phyloP scores from a whole-genome alignment of 2,113 vertebrate species.

The Sinocyclocheilus maitianheensis region DNA sequence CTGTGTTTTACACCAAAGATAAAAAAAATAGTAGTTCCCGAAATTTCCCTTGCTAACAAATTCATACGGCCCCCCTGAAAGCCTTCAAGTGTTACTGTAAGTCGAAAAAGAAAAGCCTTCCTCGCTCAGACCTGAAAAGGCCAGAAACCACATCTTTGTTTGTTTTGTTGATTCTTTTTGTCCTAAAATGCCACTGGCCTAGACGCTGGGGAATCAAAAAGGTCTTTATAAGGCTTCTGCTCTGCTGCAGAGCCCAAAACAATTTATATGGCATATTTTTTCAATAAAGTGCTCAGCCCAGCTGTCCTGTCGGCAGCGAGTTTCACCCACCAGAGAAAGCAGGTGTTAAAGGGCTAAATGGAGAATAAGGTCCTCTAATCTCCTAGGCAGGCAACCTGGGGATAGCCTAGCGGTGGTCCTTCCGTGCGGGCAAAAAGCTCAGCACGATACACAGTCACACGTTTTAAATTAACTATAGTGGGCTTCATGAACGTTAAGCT shows the following conservation, averaged over 20 bases:
- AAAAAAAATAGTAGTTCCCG: not conserved
- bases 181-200: slow-evolving; percentile 28
- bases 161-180: not conserved
- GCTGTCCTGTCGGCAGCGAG: slow-evolving; percentile 14
- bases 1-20: not conserved
- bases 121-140: slow-evolving; percentile 14
- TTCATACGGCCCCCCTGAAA: slow-evolving; percentile 32
- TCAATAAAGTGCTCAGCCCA: slow-evolving; percentile 42
- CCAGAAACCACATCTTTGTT: slow-evolving; percentile 17
- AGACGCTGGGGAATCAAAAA: slow-evolving; percentile 8
- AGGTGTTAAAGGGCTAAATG: slow-evolving; percentile 47
- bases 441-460: slow-evolving; percentile 21
- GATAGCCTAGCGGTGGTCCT: slow-evolving; percentile 31
- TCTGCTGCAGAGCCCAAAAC: slow-evolving; percentile 12
- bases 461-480: slow-evolving; percentile 15
- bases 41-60: slow-evolving; percentile 28
- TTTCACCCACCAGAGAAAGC: slow-evolving; percentile 28
- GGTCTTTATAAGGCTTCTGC: slow-evolving; percentile 39
- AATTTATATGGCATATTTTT: slow-evolving; percentile 19
- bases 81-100: slow-evolving; percentile 17
- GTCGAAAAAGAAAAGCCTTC: not conserved
- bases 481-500: not conserved
- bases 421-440: slow-evolving; percentile 17
- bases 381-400: slow-evolving; percentile 33
- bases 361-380: slow-evolving; percentile 43